A percentile compares a stretch with the other conserved stretches of the same genome.
These are phyloP conservation scores for Desoria tigrina DNA, from an alignment of 2,888 invertebrate genomes.

Conservation along the genomic window DNA sequence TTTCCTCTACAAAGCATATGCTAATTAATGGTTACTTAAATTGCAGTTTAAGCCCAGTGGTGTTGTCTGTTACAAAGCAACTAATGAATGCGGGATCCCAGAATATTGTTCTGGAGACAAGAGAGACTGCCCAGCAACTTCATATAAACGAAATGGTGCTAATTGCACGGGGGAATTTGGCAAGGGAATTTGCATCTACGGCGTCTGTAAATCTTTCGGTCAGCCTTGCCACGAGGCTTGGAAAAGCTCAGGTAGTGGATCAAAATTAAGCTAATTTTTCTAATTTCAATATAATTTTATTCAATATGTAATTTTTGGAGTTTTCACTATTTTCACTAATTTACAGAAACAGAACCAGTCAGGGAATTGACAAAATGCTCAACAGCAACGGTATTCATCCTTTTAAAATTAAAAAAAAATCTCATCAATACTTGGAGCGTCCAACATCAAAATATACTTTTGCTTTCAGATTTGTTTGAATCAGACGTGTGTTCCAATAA, in stretches of 20 bases:
- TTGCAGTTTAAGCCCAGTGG: conserved; percentile 71
- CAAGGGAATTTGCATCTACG: conserved; percentile 82
- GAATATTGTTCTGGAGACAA: conserved; percentile 87
- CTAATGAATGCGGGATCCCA: conserved; percentile 92
- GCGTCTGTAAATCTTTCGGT: conserved; percentile 65
- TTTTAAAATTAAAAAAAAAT: background rate
- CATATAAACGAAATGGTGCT: conserved; percentile 89
- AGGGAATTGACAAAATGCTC: conserved; percentile 34
- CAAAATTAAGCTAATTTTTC: conserved; percentile 8
- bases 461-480: conserved; percentile 39
- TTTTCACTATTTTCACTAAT: no score
- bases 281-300: background rate
- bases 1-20: no score
- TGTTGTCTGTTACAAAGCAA: conserved; percentile 78
- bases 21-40: no score
- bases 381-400: conserved; percentile 24
- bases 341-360: conserved; percentile 37
- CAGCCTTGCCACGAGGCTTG: conserved; percentile 39
- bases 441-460: no score
- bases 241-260: conserved; percentile 38
- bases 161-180: conserved; percentile 67
- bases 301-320: background rate
- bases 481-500: conserved; percentile 37
- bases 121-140: conserved; percentile 86
- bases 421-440: background rate